Conservation (phyloP, 2,113 vertebrate species). For the Lepisosteus oculatus region DNA sequence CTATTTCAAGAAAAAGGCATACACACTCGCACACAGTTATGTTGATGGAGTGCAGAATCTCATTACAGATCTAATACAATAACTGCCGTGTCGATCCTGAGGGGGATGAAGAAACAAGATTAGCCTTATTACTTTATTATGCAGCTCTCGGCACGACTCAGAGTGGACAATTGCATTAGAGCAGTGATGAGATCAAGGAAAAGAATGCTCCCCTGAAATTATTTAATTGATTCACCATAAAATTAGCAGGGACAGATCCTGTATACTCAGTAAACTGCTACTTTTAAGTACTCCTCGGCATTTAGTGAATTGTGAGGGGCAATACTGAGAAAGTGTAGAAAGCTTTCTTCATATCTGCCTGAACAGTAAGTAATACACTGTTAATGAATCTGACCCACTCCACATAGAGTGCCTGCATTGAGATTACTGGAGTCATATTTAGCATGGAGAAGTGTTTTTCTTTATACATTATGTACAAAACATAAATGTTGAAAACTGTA, state of each 20-base stretch:
- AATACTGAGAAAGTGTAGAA: conserved; percentile 47
- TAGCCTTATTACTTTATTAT: conserved; percentile 98
- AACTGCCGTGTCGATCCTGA: conserved; percentile 91
- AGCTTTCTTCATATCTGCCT: conserved; percentile 68
- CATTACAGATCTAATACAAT: conserved; percentile 98
- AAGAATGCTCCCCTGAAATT: conserved; percentile 75
- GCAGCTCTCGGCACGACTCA: conserved; percentile 87
- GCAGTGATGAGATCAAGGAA: conserved; percentile 84
- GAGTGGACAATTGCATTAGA: conserved; percentile 96
- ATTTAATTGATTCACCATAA: conserved; percentile 77
- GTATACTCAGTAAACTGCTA: conserved; percentile 35
- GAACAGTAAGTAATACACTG: conserved; percentile 52
- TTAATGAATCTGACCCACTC: conserved; percentile 63
- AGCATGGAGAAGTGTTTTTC: background rate
- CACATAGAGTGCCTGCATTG: too few species aligned
- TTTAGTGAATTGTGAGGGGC: conserved; percentile 18
- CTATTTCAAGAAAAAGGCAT: conserved; percentile 65
- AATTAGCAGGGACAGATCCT: conserved; percentile 72
- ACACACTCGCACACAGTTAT: conserved; percentile 48
- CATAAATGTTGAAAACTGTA: too few species aligned
- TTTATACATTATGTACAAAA: background rate
- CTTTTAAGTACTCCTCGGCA: background rate
- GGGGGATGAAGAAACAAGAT: conserved; percentile 87
- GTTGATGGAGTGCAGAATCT: conserved; percentile 87
- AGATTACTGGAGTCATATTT: background rate